A percentile compares a stretch with the other conserved stretches of the same genome.
Conservation (phyloP, 1,140 invertebrate genomes). For the Ips nitidus region DNA sequence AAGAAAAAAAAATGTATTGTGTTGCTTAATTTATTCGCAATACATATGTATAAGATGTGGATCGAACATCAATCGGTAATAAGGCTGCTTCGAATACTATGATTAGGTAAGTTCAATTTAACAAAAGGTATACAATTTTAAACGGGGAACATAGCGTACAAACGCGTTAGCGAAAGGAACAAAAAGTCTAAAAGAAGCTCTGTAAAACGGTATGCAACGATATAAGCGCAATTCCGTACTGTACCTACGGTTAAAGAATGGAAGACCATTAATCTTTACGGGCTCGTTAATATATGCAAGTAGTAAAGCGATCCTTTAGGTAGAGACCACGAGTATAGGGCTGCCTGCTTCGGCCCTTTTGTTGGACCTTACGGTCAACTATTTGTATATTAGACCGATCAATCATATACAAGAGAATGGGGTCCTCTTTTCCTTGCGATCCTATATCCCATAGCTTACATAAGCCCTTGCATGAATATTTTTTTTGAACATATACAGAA, state of each 20-base stretch:
- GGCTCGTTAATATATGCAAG: slow-evolving; percentile 51
- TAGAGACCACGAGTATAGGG: slow-evolving; percentile 38
- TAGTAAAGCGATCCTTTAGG: slow-evolving; percentile 52
- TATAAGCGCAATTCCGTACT: slow-evolving; percentile 33
- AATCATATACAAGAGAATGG: slow-evolving; percentile 52
- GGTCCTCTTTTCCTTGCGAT: slow-evolving; percentile 38
- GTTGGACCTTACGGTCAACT: slow-evolving; percentile 53
- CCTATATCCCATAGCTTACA: slow-evolving; percentile 45
- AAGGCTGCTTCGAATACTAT: too few species aligned
- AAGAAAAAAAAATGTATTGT: too few species aligned
- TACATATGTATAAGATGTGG: too few species aligned
- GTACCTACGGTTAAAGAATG: slow-evolving; percentile 31
- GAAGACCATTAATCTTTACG: slow-evolving; percentile 51
- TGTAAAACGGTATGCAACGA: slow-evolving; percentile 19
- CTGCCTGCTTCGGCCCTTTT: slow-evolving; percentile 40
- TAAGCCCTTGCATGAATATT: slow-evolving; percentile 45
- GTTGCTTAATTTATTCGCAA: too few species aligned
- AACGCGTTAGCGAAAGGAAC: not conserved
- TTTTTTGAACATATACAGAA: slow-evolving; percentile 35
- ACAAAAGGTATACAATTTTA: too few species aligned
- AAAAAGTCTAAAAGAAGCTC: slow-evolving; percentile 1
- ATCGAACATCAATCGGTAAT: too few species aligned
- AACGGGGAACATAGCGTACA: too few species aligned
- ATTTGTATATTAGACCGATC: slow-evolving; percentile 55
- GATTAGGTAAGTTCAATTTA: too few species aligned